Percentiles rank a stretch among this genome's conserved stretches.
Conservation (phyloP, 30 jellyfish, hydroid and myxozoan species). For the Sanderia malayensis region DNA sequence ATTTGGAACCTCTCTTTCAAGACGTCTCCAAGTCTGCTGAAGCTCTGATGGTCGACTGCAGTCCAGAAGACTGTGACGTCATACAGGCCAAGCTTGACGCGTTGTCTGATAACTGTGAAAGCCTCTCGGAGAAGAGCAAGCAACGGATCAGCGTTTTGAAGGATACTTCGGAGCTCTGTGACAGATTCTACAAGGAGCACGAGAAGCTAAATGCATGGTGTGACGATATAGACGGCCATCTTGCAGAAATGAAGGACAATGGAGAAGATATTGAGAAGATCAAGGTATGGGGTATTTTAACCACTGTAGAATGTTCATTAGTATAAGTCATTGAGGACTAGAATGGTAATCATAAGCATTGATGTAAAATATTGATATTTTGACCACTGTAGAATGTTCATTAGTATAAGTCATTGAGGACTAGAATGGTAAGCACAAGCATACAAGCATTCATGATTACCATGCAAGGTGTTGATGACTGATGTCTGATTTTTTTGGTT, state of each 20-base stretch:
- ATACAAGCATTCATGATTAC: no score
- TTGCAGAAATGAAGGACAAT: constrained; percentile 12
- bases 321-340: no score
- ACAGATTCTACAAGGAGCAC: constrained; percentile 37
- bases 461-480: no score
- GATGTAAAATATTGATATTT: no score
- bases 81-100: constrained; percentile 40
- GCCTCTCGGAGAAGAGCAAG: constrained; percentile 30
- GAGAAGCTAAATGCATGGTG: constrained; percentile 47
- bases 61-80: constrained; percentile 61
- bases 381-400: no score
- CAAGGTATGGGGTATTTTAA: no score
- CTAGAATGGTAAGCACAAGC: no score
- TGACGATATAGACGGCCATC: constrained; percentile 18
- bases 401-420: no score
- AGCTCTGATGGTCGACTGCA: constrained; percentile 60
- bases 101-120: constrained; percentile 20
- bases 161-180: constrained; percentile 49
- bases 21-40: constrained; percentile 50
- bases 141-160: constrained; percentile 28
- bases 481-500: background rate
- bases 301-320: no score
- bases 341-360: no score
- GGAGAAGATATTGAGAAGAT: constrained; percentile 43
- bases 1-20: constrained; percentile 40